These are phyloP conservation scores for Pelecanoides urinatrix DNA, from an alignment of 2,113 vertebrate species.

Conservation along the genomic window DNA sequence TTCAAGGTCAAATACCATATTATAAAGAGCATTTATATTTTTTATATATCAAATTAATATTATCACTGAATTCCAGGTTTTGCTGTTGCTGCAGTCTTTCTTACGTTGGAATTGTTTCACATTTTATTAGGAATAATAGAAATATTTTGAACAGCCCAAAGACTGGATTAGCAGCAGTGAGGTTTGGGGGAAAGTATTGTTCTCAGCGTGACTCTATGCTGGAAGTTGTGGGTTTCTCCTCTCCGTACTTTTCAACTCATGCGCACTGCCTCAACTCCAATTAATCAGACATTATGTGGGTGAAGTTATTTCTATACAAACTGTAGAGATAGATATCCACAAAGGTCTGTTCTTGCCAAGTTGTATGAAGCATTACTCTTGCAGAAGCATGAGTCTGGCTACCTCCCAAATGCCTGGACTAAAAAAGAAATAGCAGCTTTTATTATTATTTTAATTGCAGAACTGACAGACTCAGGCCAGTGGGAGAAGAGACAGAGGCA, in stretches of 20 bases:
- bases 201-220: not conserved
- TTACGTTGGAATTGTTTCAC: not conserved
- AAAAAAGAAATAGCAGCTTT: not conserved
- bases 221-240: not conserved
- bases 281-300: slow-evolving; percentile 1
- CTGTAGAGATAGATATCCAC: not conserved
- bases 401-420: not conserved
- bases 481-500: not conserved
- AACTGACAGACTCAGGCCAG: not conserved
- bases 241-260: not conserved
- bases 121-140: not conserved
- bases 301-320: slow-evolving; percentile 7
- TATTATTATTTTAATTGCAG: not conserved
- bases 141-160: not conserved
- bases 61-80: not conserved
- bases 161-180: not conserved
- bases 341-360: slow-evolving; percentile 2
- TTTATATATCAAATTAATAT: not conserved
- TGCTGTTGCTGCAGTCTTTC: not conserved
- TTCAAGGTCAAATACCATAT: not conserved
- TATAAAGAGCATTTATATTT: not conserved
- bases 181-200: not conserved
- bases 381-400: not conserved
- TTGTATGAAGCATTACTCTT: not conserved
- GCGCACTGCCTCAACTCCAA: not conserved